These are phyloP conservation scores for Craniophora ligustri DNA, from an alignment of 2,888 invertebrate genomes.

Conservation along the genomic window DNA sequence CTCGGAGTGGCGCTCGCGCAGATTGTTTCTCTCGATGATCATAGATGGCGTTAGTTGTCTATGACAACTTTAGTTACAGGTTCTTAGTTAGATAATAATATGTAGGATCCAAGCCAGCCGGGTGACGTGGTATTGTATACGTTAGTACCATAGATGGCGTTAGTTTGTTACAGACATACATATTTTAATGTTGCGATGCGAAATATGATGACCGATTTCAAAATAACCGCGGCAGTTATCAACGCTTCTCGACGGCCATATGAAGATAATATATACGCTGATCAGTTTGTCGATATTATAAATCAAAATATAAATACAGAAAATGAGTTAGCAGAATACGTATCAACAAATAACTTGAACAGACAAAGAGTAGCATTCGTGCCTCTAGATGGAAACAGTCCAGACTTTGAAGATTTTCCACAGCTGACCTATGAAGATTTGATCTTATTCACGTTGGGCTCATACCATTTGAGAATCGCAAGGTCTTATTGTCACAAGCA, in stretches of 20 bases:
- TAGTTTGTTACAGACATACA: no score
- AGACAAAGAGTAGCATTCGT: constrained; percentile 15
- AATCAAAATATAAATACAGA: constrained; percentile 7
- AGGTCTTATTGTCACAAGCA: no score
- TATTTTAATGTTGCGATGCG: constrained; percentile 9
- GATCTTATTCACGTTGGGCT: constrained; percentile 2
- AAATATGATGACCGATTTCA: constrained; percentile 18
- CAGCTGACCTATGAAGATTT: constrained; percentile 2
- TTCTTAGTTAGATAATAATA: no score
- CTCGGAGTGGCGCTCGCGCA: no score
- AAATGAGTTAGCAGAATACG: constrained; percentile 11
- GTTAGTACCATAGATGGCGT: no score
- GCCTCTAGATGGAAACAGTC: constrained; percentile 4
- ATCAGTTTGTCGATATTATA: constrained; percentile 8
- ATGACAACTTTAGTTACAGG: no score
- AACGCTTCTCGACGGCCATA: constrained; percentile 11
- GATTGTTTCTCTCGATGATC: no score
- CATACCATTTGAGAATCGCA: constrained; percentile 1
- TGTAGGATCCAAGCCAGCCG: no score
- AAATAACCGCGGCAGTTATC: constrained; percentile 14
- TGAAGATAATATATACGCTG: constrained; percentile 2
- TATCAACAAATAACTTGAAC: constrained; percentile 6
- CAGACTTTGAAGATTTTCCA: constrained; percentile 2
- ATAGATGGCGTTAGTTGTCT: no score
- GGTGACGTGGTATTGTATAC: no score